A percentile compares a stretch with the other conserved stretches of the same genome.
Conservation (phyloP, 2,888 invertebrate species). For the Eugnorisma glareosa region DNA sequence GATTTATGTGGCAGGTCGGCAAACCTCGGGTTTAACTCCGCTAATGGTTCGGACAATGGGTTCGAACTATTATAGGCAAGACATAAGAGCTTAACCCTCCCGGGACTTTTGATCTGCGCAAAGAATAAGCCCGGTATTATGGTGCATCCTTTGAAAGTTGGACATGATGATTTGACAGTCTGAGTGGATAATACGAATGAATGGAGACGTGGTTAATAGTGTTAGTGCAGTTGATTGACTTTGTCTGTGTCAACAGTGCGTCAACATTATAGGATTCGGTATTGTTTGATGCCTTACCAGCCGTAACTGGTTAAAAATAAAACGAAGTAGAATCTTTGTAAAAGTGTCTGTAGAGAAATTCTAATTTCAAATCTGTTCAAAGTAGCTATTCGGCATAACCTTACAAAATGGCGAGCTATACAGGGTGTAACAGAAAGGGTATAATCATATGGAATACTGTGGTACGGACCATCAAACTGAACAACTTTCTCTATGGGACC, state of each 20-base stretch:
- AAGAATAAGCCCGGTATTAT: constrained; percentile 71
- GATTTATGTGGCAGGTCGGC: constrained; percentile 73
- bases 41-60: constrained; percentile 82
- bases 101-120: constrained; percentile 75
- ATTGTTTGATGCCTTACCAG: not conserved
- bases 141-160: constrained; percentile 51
- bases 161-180: constrained; percentile 32
- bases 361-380: not conserved
- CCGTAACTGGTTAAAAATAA: not conserved
- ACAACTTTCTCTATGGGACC: too few relatives aligned
- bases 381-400: not conserved
- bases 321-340: not conserved
- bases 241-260: not conserved
- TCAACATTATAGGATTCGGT: not conserved
- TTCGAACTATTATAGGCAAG: constrained; percentile 78
- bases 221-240: constrained; percentile 25
- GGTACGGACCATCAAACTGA: too few relatives aligned
- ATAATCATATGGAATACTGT: too few relatives aligned
- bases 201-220: constrained; percentile 21
- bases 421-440: too few relatives aligned
- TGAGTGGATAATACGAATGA: constrained; percentile 25
- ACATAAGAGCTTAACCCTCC: constrained; percentile 77
- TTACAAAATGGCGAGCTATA: not conserved
- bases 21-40: constrained; percentile 80
- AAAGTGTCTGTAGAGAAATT: not conserved